phyloP scores from a whole-genome alignment of 2,113 vertebrate species.

The Pao palembangensis region DNA sequence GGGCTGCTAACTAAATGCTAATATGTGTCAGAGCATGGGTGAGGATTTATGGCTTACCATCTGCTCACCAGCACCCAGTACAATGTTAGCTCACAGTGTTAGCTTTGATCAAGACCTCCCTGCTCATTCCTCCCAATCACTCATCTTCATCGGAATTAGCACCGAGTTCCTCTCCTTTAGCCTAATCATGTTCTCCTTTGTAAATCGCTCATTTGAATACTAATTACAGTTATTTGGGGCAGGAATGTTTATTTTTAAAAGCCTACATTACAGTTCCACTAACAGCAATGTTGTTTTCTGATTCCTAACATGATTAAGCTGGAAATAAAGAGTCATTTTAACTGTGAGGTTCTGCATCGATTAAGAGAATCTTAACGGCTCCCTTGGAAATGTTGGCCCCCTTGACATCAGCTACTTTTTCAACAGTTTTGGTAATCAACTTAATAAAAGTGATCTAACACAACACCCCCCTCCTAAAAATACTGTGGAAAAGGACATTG shows the following conservation, averaged over 20 bases:
- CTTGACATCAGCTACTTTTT: slow-evolving; percentile 3
- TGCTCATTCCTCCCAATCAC: slow-evolving; percentile 75
- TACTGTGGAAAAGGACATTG: slow-evolving; percentile 53
- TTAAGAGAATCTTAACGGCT: not conserved
- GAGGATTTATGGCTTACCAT: slow-evolving; percentile 80
- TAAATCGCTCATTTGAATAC: slow-evolving; percentile 53
- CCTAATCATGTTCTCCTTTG: slow-evolving; percentile 57
- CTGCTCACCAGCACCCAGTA: slow-evolving; percentile 79
- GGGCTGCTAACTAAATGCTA: slow-evolving; percentile 80
- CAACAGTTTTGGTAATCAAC: slow-evolving; percentile 33
- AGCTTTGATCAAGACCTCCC: slow-evolving; percentile 78
- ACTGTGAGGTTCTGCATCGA: not conserved
- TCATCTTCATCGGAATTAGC: slow-evolving; percentile 71
- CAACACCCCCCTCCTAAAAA: slow-evolving; percentile 50
- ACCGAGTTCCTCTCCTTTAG: slow-evolving; percentile 49
- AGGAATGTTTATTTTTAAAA: slow-evolving; percentile 54
- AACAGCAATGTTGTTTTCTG: slow-evolving; percentile 56
- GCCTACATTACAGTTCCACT: slow-evolving; percentile 42
- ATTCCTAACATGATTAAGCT: slow-evolving; percentile 30
- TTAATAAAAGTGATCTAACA: slow-evolving; percentile 36
- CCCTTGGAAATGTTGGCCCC: not conserved
- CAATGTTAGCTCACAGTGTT: slow-evolving; percentile 79
- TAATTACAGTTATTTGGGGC: slow-evolving; percentile 40
- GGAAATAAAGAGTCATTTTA: slow-evolving; percentile 19
- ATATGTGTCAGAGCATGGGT: slow-evolving; percentile 75